These are phyloP conservation scores for Nannoperca obscura DNA, from an alignment of 2,797 vertebrate genomes.

Conservation along the genomic window DNA sequence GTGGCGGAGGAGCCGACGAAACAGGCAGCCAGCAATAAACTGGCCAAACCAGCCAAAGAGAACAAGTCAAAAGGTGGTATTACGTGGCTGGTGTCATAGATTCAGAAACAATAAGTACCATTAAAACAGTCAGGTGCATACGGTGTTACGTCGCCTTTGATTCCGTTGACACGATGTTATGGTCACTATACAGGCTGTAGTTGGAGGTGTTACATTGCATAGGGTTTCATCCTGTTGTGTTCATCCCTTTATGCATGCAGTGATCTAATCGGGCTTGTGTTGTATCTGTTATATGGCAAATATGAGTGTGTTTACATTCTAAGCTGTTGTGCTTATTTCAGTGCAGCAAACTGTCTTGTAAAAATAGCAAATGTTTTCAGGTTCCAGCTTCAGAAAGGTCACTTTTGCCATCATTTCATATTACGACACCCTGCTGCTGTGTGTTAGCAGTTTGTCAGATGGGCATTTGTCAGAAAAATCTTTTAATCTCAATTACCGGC, in stretches of 20 bases:
- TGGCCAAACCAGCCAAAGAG: slow-evolving; percentile 77
- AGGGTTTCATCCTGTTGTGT: not conserved
- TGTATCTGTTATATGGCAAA: not conserved
- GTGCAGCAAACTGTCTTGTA: not conserved
- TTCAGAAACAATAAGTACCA: not conserved
- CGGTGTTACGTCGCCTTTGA: not conserved
- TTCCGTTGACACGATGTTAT: not conserved
- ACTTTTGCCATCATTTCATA: not conserved
- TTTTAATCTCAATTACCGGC: not conserved
- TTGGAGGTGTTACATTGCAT: not conserved
- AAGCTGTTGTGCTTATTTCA: not conserved
- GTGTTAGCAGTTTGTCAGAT: not conserved
- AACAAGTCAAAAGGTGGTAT: slow-evolving; percentile 83
- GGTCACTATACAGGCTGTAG: not conserved
- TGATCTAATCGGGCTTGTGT: not conserved
- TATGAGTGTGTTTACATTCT: not conserved
- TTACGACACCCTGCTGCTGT: not conserved
- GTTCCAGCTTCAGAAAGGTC: not conserved
- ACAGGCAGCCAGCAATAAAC: slow-evolving; percentile 62
- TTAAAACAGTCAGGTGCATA: not conserved
- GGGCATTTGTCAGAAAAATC: not conserved
- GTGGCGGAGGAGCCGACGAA: slow-evolving; percentile 75
- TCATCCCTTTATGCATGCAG: not conserved
- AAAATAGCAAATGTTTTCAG: not conserved
- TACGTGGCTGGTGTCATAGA: not conserved